Conservation (phyloP, 2,888 invertebrate genomes). For the Actias luna region DNA sequence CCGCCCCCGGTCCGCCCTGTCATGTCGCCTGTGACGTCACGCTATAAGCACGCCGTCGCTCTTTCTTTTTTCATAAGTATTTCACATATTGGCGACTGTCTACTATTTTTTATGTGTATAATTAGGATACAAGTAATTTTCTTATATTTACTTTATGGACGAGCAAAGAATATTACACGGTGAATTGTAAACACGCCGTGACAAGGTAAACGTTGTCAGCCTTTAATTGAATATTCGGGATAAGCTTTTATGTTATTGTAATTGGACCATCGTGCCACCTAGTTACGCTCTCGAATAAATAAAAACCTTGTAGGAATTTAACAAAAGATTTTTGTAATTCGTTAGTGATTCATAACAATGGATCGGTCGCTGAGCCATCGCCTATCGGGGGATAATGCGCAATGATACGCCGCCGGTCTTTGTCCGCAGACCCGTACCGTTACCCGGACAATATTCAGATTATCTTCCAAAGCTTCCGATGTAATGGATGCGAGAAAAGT, state of each 20-base stretch:
- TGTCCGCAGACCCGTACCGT: conserved; percentile 63
- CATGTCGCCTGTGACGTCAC: conserved; percentile 78
- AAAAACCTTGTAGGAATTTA: conserved; percentile 45
- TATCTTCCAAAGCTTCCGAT: conserved; percentile 73
- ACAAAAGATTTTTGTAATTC: conserved; percentile 73
- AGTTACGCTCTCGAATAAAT: conserved; percentile 68
- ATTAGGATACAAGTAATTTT: conserved; percentile 70
- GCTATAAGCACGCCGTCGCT: conserved; percentile 59
- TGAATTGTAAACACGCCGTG: conserved; percentile 40
- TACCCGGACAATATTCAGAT: conserved; percentile 69
- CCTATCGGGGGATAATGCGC: conserved; percentile 68
- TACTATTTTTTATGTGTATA: conserved; percentile 70
- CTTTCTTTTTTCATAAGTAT: conserved; percentile 70
- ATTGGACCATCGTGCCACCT: conserved; percentile 68
- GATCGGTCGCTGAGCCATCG: conserved; percentile 52
- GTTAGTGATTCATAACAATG: conserved; percentile 74
- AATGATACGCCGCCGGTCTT: conserved; percentile 70
- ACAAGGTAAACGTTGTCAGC: conserved; percentile 15
- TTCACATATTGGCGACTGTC: conserved; percentile 76
- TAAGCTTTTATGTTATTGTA: conserved; percentile 39
- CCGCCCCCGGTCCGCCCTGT: conserved; percentile 71
- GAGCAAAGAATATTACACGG: conserved; percentile 47
- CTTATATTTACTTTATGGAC: conserved; percentile 63
- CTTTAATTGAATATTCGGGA: conserved; percentile 20
- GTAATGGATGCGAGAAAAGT: conserved; percentile 64